Evolutionary conservation across 2,113 vertebrate species (phyloP).

Genomic region (Sarotherodon lohbergeri): DNA sequence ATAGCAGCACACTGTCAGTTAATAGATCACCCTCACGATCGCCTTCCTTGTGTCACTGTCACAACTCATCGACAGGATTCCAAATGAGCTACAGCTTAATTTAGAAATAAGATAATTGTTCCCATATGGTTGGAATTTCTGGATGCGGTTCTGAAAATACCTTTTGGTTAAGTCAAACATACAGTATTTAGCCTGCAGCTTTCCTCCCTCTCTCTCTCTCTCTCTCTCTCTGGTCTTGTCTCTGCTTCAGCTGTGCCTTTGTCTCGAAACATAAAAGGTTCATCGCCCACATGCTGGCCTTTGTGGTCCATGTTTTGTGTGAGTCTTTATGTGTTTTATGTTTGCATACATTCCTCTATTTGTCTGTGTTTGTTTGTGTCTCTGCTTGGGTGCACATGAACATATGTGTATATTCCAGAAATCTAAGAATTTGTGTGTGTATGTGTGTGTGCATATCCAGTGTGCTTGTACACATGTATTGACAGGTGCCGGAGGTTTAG

Average conservation of each 20-base stretch:
- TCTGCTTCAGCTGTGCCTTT: conserved; percentile 58
- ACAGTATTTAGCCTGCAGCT: conserved; percentile 51
- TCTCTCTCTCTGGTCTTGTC: conserved; percentile 18
- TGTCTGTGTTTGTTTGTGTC: conserved; percentile 12
- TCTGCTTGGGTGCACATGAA: not conserved
- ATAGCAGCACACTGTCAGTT: conserved; percentile 41
- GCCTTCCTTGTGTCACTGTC: conserved; percentile 54
- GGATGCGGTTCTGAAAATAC: conserved; percentile 59
- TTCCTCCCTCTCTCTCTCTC: conserved; percentile 16
- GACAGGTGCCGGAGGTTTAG: conserved; percentile 18
- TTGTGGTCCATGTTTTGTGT: conserved; percentile 46
- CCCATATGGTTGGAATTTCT: conserved; percentile 68
- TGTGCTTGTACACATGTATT: not conserved
- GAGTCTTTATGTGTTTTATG: conserved; percentile 13
- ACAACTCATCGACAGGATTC: conserved; percentile 46
- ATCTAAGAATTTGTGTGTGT: conserved; percentile 6
- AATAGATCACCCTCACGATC: conserved; percentile 45
- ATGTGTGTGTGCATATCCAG: not conserved
- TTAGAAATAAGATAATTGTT: conserved; percentile 65
- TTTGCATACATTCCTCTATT: not conserved
- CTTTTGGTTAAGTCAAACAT: conserved; percentile 66
- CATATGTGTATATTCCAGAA: conserved; percentile 21
- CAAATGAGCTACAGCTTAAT: conserved; percentile 61
- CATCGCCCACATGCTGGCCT: conserved; percentile 63
- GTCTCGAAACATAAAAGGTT: conserved; percentile 66